phyloP scores from a whole-genome alignment of 1,140 invertebrate species.

The Euschistus heros region DNA sequence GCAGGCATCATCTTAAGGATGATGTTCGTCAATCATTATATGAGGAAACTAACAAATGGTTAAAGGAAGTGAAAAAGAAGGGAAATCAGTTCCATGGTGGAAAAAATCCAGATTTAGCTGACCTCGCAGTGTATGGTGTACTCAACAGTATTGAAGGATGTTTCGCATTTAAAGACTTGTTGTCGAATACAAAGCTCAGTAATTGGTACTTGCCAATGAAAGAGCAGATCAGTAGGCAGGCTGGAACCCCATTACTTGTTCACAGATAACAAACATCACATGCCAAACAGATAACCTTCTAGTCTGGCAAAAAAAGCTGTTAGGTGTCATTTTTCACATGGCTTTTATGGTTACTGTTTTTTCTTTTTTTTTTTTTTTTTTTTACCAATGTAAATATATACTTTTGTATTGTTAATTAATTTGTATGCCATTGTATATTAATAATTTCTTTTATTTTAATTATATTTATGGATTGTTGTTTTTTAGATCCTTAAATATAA shows the following conservation, averaged over 20 bases:
- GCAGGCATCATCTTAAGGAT: slow-evolving; percentile 68
- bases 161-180: slow-evolving; percentile 74
- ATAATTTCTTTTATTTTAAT: slow-evolving; percentile 1
- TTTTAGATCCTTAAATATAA: background rate
- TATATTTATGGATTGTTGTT: background rate
- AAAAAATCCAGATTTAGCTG: slow-evolving; percentile 76
- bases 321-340: background rate
- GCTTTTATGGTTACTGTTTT: background rate
- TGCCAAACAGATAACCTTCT: background rate
- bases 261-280: background rate
- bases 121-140: slow-evolving; percentile 87
- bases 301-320: background rate
- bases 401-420: background rate
- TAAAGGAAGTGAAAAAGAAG: slow-evolving; percentile 54
- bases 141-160: slow-evolving; percentile 93
- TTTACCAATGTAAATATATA: background rate
- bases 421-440: background rate
- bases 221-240: background rate
- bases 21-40: slow-evolving; percentile 85
- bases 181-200: slow-evolving; percentile 57
- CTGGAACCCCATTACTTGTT: background rate
- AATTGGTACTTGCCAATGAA: slow-evolving; percentile 38
- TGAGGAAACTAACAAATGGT: slow-evolving; percentile 76
- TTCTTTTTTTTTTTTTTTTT: background rate
- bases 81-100: slow-evolving; percentile 73